Conservation (phyloP, 1,140 invertebrate genomes). For the Hylaeus anthracinus region DNA sequence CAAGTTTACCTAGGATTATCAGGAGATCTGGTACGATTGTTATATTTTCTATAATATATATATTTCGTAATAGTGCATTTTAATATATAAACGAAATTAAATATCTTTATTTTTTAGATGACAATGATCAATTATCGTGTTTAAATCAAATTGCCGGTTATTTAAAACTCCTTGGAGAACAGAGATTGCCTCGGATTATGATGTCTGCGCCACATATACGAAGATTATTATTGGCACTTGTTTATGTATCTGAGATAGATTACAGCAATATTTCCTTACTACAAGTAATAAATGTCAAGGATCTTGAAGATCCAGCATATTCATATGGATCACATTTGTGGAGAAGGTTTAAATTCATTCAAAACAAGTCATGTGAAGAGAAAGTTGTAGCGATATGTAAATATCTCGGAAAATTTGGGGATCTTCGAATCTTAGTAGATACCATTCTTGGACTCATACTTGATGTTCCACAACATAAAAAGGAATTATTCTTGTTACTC, state of each 20-base stretch:
- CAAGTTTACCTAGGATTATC: constrained; percentile 82
- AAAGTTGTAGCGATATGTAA: constrained; percentile 80
- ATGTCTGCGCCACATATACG: constrained; percentile 79
- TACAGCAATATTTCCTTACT: constrained; percentile 80
- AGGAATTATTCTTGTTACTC: constrained; percentile 81
- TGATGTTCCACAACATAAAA: constrained; percentile 75
- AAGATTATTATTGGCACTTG: constrained; percentile 81
- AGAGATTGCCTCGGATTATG: constrained; percentile 81
- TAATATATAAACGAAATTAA: background rate
- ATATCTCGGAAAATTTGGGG: constrained; percentile 80
- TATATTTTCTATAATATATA: background rate
- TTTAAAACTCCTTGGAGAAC: constrained; percentile 81
- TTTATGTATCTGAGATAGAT: constrained; percentile 82
- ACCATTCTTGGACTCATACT: constrained; percentile 82
- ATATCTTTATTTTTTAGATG: constrained; percentile 75
- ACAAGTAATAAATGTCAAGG: constrained; percentile 80
- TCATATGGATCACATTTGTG: constrained; percentile 73
- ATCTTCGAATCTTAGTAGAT: constrained; percentile 82
- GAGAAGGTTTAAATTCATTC: constrained; percentile 82
- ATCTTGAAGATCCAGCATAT: constrained; percentile 70
- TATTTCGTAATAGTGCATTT: background rate
- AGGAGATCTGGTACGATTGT: constrained; percentile 82
- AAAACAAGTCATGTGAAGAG: constrained; percentile 70
- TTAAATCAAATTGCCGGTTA: constrained; percentile 84
- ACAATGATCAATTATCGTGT: constrained; percentile 80